These are phyloP conservation scores for Menura novaehollandiae DNA, from an alignment of 2,113 vertebrate species.

Conservation along the genomic window DNA sequence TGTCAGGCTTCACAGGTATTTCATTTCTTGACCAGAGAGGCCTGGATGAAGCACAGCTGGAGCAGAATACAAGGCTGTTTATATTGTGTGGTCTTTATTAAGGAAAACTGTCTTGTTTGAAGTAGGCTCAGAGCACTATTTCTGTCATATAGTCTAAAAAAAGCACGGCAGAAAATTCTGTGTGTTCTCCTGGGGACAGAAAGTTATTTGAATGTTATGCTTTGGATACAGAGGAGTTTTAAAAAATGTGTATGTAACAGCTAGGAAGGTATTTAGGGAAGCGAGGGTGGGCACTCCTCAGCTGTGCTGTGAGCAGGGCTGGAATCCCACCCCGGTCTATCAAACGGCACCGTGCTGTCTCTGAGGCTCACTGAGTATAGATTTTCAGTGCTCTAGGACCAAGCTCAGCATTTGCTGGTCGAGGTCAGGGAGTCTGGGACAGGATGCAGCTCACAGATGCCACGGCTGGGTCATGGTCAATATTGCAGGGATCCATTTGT, in stretches of 20 bases:
- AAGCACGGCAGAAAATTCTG: neutral
- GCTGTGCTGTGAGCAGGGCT: neutral
- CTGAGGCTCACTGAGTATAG: neutral
- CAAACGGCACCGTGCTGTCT: no score
- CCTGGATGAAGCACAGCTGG: neutral
- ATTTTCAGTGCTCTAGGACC: neutral
- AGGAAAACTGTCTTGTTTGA: neutral
- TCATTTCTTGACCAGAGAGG: neutral
- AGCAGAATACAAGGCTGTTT: neutral
- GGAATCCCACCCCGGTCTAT: neutral
- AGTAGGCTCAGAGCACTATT: rapidly evolving
- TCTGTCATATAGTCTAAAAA: neutral
- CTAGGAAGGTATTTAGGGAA: neutral
- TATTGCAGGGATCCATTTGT: neutral
- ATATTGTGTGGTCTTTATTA: neutral
- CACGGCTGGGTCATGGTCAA: neutral
- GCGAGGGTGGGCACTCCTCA: neutral
- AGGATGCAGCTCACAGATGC: neutral
- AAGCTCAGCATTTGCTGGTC: neutral
- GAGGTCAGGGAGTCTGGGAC: neutral
- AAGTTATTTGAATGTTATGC: neutral
- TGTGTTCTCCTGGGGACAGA: neutral
- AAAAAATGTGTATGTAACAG: neutral
- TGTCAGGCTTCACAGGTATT: neutral
- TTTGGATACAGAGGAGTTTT: neutral